A percentile compares a stretch with the other conserved stretches of the same genome.
phyloP scores from a whole-genome alignment of 2,113 vertebrate genomes.

The Neolamprologus tretocephalus region DNA sequence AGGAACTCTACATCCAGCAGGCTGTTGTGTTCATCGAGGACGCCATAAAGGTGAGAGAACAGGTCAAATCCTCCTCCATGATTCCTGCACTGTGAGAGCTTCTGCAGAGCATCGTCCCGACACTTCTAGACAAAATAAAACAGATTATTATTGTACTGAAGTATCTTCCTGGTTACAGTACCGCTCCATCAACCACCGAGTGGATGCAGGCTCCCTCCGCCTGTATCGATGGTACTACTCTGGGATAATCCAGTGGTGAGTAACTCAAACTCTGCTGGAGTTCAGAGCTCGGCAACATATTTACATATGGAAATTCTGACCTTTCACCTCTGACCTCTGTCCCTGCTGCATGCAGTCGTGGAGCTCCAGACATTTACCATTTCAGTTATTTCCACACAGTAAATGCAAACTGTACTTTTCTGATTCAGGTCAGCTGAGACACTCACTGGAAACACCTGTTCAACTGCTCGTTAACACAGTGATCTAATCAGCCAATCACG shows the following conservation, averaged over 20 bases:
- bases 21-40: constrained; percentile 92
- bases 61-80: not conserved
- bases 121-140: not conserved
- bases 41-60: constrained; percentile 78
- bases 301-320: not conserved
- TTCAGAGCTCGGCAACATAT: not conserved
- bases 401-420: not conserved
- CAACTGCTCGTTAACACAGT: accelerated
- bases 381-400: not conserved
- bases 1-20: constrained; percentile 78
- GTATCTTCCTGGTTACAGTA: constrained; percentile 68
- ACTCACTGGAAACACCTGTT: not conserved
- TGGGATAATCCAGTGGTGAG: constrained; percentile 83
- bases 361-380: not conserved
- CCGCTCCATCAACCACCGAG: constrained; percentile 90
- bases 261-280: accelerated
- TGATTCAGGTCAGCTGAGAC: accelerated
- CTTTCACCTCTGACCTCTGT: not conserved
- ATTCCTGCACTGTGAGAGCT: not conserved
- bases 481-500: not conserved
- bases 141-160: not conserved
- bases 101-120: accelerated
- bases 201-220: constrained; percentile 79
- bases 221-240: constrained; percentile 95
- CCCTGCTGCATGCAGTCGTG: not conserved